Conservation (phyloP, 2,797 vertebrate genomes). For the Xenops minutus region DNA sequence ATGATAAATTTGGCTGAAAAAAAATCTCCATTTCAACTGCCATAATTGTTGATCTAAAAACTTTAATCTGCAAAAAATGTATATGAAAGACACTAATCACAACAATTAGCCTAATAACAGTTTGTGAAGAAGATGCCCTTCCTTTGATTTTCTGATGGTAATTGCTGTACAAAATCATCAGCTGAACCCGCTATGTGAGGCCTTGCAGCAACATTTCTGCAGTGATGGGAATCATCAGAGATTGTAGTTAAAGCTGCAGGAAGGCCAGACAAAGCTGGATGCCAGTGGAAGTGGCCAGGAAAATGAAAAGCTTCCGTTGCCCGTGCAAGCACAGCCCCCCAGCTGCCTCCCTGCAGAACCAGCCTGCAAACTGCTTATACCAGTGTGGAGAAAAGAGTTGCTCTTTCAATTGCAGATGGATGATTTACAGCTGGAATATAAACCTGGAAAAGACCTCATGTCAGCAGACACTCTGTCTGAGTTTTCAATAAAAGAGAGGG, state of each 20-base stretch:
- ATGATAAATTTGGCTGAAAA: not conserved
- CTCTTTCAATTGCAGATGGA: not conserved
- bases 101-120: not conserved
- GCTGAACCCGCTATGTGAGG: accelerated
- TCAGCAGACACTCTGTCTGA: not conserved
- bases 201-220: not conserved
- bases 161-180: not conserved
- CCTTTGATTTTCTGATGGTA: not conserved
- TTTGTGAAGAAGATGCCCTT: not conserved
- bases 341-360: not conserved
- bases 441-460: not conserved
- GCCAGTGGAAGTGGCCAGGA: not conserved
- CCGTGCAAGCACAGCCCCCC: accelerated
- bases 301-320: not conserved
- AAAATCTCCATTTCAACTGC: not conserved
- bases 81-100: not conserved
- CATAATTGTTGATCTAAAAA: not conserved
- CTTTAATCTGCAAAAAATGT: not conserved
- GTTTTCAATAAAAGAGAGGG: not conserved
- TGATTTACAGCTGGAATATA: not conserved
- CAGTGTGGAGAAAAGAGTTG: not conserved
- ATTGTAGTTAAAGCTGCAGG: not conserved
- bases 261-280: not conserved
- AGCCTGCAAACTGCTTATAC: not conserved
- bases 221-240: accelerated